These are phyloP conservation scores for Augiades crinisus DNA, from an alignment of 2,888 invertebrate genomes.

Conservation along the genomic window DNA sequence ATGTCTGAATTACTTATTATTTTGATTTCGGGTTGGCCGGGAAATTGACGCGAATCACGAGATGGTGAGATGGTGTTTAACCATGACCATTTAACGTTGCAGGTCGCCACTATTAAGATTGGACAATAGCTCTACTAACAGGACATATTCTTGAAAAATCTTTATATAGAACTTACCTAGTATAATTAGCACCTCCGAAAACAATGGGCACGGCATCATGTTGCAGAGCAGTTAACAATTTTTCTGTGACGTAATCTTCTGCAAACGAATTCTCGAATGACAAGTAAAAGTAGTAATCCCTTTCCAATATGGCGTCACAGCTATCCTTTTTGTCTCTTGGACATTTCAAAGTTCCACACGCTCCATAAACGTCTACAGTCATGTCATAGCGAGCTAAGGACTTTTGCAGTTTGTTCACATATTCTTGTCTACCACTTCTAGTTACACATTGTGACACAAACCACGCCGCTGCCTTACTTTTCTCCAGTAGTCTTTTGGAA, in stretches of 20 bases:
- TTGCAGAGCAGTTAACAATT: slow-evolving; percentile 82
- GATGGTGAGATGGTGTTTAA: too few relatives aligned
- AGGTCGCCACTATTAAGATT: too few relatives aligned
- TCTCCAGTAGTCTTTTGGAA: slow-evolving; percentile 44
- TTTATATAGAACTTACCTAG: slow-evolving; percentile 55
- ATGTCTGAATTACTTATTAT: too few relatives aligned
- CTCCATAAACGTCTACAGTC: slow-evolving; percentile 77
- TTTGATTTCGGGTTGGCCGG: too few relatives aligned
- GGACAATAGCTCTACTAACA: too few relatives aligned
- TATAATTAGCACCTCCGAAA: slow-evolving; percentile 85
- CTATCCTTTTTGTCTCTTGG: slow-evolving; percentile 39
- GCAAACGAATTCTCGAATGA: slow-evolving; percentile 88
- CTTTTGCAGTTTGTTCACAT: slow-evolving; percentile 46
- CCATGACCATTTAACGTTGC: too few relatives aligned
- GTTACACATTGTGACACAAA: slow-evolving; percentile 63
- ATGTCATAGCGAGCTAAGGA: slow-evolving; percentile 43
- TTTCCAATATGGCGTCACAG: slow-evolving; percentile 60
- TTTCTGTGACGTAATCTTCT: slow-evolving; percentile 76
- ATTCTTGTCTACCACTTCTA: slow-evolving; percentile 47
- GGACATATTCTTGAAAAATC: too few relatives aligned
- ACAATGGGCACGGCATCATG: slow-evolving; percentile 85
- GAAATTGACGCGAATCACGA: too few relatives aligned
- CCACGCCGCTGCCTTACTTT: slow-evolving; percentile 68
- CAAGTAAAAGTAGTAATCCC: slow-evolving; percentile 87
- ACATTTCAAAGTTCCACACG: slow-evolving; percentile 67